Evolutionary conservation across 2,888 invertebrate genomes (phyloP).

Genomic region (Pristionchus entomophagus): DNA sequence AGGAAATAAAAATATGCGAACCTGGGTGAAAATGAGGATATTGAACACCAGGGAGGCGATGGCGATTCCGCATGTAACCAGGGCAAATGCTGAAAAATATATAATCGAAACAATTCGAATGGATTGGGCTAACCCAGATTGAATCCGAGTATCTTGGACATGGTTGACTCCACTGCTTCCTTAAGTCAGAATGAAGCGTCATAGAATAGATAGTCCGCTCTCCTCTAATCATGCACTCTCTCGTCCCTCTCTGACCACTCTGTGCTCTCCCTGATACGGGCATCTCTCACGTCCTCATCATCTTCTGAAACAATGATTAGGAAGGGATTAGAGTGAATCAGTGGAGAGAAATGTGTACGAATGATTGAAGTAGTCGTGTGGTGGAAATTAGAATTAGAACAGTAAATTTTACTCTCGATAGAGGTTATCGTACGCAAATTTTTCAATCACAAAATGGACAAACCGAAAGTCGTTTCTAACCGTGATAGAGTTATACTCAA

Average conservation of each 20-base stretch:
- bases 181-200: background rate
- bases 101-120: no score
- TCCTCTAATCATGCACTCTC: background rate
- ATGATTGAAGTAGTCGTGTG: no score
- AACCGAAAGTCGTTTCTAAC: no score
- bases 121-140: background rate
- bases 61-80: constrained; percentile 56
- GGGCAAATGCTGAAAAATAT: constrained; percentile 52
- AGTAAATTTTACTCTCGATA: no score
- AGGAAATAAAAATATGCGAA: no score
- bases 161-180: background rate
- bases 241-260: background rate
- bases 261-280: background rate
- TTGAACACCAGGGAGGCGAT: constrained; percentile 63
- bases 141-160: constrained; percentile 18
- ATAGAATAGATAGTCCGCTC: background rate
- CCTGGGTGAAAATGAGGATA: constrained; percentile 60
- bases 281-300: no score
- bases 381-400: no score
- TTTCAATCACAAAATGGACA: no score
- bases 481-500: no score
- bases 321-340: no score
- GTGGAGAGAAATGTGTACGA: no score
- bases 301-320: background rate
- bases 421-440: no score